Base-by-base conservation (phyloP, 64 coral and sea anemone species). In the Orbicella faveolata region DNA sequence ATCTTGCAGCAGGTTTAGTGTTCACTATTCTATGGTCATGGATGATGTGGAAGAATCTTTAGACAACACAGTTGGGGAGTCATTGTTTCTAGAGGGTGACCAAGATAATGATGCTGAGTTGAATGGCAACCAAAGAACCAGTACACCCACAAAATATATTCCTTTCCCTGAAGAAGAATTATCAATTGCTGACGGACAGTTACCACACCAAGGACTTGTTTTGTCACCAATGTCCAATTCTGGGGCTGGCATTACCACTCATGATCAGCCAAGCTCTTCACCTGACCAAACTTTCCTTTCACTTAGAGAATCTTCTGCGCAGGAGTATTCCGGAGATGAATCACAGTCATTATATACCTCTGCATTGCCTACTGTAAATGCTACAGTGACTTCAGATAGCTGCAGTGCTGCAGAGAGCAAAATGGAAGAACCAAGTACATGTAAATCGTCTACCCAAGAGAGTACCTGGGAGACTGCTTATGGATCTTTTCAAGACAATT, bases 301-400 rank as follows among this genome's bases (percentile, higher is more conserved):
- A 16, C 20, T 39, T 9, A 59, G 26, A 19, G 26, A 34, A 36
- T 6, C 36, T 81, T 81, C 79, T 20, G 36, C 26, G 19, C 26
- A 63, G 57, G 55, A 81, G 26, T 33, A 85, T 39, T 72, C 65
- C 1, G 13, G 10, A 34, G 82, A 85, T 39, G 64, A 72, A 20
- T 85, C 64, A 4, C 21, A 39, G 41, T 85, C 82, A n/a, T 13
- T 85, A 11, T 85, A 85, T 72, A 54, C 65, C 36, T 85, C 82
- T 4, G 82, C 82, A 17, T 34, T 52, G 7, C 73, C 82, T 33
- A 85, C 52, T 39, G 19, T 85, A 23, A 65, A 73, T 25, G n/a
- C 20, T 20, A 52, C 82, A 72, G 35, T 72, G 36, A 85, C 63
- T 30, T 51, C 82, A 69, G 82, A 73, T 52, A 73, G 82, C 72